A percentile compares a stretch with the other conserved stretches of the same genome.
Evolutionary conservation across 2,888 invertebrate species (phyloP).

Genomic region (Drymonia ruficornis): DNA sequence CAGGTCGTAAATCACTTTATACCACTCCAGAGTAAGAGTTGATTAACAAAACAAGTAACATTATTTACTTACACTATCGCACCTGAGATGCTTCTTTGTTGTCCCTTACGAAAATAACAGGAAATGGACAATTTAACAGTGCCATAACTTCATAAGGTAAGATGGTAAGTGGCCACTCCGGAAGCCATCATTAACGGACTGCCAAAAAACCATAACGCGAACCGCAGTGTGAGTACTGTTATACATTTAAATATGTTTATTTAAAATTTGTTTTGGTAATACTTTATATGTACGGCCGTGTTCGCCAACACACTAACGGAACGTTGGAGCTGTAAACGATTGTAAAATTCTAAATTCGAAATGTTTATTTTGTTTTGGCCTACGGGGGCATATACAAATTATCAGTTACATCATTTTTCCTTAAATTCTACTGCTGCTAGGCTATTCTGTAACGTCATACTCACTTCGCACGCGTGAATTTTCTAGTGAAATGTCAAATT

Average conservation of each 20-base stretch:
- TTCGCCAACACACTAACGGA: too few relatives aligned
- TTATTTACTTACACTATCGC: background rate
- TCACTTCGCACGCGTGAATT: too few relatives aligned
- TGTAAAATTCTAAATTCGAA: too few relatives aligned
- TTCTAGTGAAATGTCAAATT: too few relatives aligned
- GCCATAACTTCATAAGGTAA: constrained; percentile 21
- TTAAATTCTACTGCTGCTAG: too few relatives aligned
- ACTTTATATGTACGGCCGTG: too few relatives aligned
- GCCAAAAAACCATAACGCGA: constrained; percentile 10
- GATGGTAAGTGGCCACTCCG: constrained; percentile 21
- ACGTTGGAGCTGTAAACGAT: too few relatives aligned
- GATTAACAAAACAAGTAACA: background rate
- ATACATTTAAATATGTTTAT: background rate
- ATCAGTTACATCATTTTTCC: too few relatives aligned
- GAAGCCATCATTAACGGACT: constrained; percentile 21
- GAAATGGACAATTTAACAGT: constrained; percentile 23
- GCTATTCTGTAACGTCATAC: too few relatives aligned
- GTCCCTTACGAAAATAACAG: constrained; percentile 17
- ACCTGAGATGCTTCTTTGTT: background rate
- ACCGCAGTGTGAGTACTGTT: background rate
- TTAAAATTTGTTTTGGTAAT: background rate
- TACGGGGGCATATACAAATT: too few relatives aligned
- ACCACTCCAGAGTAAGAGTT: background rate
- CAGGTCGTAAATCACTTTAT: background rate
- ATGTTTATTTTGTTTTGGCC: too few relatives aligned